Base-by-base conservation (phyloP, 2,888 invertebrate species). In the Blastobasis lacticolella region DNA sequence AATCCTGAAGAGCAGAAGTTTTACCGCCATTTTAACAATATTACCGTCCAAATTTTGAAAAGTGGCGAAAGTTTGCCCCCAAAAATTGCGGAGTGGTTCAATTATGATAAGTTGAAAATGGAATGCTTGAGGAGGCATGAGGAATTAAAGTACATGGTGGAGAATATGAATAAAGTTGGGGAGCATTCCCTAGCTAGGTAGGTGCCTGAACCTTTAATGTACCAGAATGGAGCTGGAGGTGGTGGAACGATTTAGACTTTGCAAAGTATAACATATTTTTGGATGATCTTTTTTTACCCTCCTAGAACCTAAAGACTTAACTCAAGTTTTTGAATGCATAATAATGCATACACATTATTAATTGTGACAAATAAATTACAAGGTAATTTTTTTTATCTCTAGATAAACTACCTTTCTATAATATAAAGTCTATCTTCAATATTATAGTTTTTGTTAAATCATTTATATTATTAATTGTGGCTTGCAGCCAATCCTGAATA, bases 31-130 rank as follows among this genome's bases (percentile, higher is more conserved):
- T 88, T 80, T 66, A 67, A 76, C 4, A 92, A 92, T 66, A 79
- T 91, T 57, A 90, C 90, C 38, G 81, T 92, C 62, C 74, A 85
- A 47, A 75, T 90, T 57, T 66, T 92, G 56, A 89, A 84, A 64
- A 76, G 75, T 52, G 86, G 77, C 46, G 83, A 82, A 46, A 58
- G 63, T 4, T 67, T 91, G 52, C 91, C 91, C 1, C 63, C 72
- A 51, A 84, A 89, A 58, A 72, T 91, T 56, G 81, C 82, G 38
- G 71, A 68, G 46, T 91, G 92, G 91, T 74, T 93, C 54, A 80
- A 92, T 65, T 92, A 91, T 69, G 88, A 83, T 46, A 78, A 78
- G 63, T 78, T 92, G 63, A 90, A 90, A 75, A 78, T 78, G 54
- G 83, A 89, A 62, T 93, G 93, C 67, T 54, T 87, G 36, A 72